Evolutionary conservation across 2,888 invertebrate genomes (phyloP), one percentile per base, ranked within the genome.

Genomic region (Venustoraphidia nigricollis): DNA sequence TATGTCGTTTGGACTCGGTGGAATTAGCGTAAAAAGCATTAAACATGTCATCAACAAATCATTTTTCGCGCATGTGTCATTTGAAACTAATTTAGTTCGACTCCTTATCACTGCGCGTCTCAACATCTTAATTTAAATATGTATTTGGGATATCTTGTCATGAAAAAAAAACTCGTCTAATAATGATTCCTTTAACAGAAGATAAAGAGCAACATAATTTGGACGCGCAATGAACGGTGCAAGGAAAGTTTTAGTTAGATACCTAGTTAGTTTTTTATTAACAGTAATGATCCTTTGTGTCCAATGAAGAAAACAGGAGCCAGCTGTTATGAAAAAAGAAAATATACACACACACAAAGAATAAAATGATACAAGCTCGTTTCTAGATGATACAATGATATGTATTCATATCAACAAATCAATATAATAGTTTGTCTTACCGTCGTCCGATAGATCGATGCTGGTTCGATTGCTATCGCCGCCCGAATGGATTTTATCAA

Each of bases 401-500:
- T 56, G 51, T 6, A 27, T 6, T 27, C 6, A 27, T 27, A 6
- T 27, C 6, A 27, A 17, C 4, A 17, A 17, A 27, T 27, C 6
- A 27, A 27, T 27, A 27, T 34, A 45, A 38, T 10, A 44, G 39
- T 27, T 41, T 51, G 59, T 62, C 65, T 64, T 59, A 69, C 69
- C 68, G 60, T 69, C 69, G 46, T 69, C 69, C 46, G 69, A 69
- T 38, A 63, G 59, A 47, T 65, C 64, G 27, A 38, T 43, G 14
- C 47, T 47, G n/a, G 34, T 17, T 8, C 45, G 45, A 27, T 43
- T 14, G 10, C 27, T 34, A 17, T 34, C 37, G n/a, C 36, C 34
- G 44, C 57, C 55, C 42, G 60, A 55, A 45, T 64, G 61, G 34
- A 62, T 58, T 49, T 75, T 74, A 53, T 74, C 69, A 10, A 76